phyloP scores from a whole-genome alignment of 1,140 invertebrate species.

The Drosophila setifemur region DNA sequence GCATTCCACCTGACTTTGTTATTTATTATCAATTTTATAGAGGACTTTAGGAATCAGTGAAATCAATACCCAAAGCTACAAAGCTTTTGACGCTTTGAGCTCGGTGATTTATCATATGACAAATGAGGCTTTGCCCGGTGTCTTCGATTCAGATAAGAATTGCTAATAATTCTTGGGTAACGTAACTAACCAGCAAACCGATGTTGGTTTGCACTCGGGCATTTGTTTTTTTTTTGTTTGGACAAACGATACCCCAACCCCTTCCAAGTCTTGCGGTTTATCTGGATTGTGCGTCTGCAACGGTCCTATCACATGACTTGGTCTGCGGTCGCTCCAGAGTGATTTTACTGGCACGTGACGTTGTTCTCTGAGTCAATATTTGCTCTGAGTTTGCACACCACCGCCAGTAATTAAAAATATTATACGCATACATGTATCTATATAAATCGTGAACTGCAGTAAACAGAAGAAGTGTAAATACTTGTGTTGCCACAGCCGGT shows the following conservation, averaged over 20 bases:
- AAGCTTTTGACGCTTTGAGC: conserved; percentile 24
- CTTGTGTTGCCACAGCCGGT: conserved; percentile 60
- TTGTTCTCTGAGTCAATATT: conserved; percentile 46
- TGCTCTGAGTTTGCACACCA: conserved; percentile 37
- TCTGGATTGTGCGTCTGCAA: conserved; percentile 49
- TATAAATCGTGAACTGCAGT: conserved; percentile 37
- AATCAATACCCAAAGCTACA: conserved; percentile 35
- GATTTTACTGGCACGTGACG: conserved; percentile 69
- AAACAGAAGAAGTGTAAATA: conserved; percentile 40
- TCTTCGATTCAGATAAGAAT: conserved; percentile 45
- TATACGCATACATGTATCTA: conserved; percentile 6
- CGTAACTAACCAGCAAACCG: background rate
- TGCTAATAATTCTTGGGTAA: background rate
- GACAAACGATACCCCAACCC: background rate
- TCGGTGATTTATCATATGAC: conserved; percentile 63
- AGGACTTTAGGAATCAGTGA: conserved; percentile 36
- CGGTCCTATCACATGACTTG: conserved; percentile 65
- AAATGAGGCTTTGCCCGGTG: conserved; percentile 38
- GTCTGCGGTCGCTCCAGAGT: conserved; percentile 37
- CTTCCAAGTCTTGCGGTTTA: conserved; percentile 47
- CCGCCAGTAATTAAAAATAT: conserved; percentile 57
- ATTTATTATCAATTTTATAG: conserved; percentile 51
- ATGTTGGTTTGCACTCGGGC: conserved; percentile 15
- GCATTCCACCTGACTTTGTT: conserved; percentile 49
- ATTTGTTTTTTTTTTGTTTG: conserved; percentile 26